These are phyloP conservation scores for Axis porcinus DNA, from an alignment of 2,113 vertebrate genomes.

Conservation along the genomic window DNA sequence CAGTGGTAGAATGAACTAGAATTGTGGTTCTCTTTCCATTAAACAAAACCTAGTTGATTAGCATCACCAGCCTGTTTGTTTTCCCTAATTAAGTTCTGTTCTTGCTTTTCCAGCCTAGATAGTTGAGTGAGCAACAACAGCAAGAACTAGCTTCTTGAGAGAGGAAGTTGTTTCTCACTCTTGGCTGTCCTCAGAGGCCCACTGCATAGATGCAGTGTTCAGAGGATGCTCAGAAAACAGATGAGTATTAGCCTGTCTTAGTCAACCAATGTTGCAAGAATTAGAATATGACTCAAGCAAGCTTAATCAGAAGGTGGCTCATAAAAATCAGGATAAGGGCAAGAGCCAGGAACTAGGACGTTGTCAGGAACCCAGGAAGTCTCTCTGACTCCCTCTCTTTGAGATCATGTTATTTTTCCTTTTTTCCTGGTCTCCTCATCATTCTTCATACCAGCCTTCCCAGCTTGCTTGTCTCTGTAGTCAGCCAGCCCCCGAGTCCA, in stretches of 20 bases:
- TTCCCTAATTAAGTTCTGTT: neutral
- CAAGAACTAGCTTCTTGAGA: neutral
- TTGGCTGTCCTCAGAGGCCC: neutral
- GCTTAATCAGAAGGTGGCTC: neutral
- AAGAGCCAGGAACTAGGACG: neutral
- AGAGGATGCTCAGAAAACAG: neutral
- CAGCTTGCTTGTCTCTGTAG: neutral
- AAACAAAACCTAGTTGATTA: neutral
- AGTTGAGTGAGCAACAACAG: neutral
- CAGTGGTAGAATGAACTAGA: neutral
- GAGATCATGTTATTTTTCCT: neutral
- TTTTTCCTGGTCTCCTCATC: neutral
- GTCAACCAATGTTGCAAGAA: neutral
- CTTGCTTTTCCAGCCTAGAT: neutral
- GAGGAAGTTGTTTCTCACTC: neutral
- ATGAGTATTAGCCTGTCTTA: neutral
- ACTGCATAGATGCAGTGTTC: accelerated
- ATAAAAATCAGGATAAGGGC: neutral
- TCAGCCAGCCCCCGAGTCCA: neutral
- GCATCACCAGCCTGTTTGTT: neutral
- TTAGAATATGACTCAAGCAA: neutral
- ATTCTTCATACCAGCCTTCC: neutral
- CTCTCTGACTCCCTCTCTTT: neutral
- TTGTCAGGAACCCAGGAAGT: neutral
- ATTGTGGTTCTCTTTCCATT: neutral